These are phyloP conservation scores for Zapornia atra DNA, from an alignment of 2,113 vertebrate species.

Conservation along the genomic window DNA sequence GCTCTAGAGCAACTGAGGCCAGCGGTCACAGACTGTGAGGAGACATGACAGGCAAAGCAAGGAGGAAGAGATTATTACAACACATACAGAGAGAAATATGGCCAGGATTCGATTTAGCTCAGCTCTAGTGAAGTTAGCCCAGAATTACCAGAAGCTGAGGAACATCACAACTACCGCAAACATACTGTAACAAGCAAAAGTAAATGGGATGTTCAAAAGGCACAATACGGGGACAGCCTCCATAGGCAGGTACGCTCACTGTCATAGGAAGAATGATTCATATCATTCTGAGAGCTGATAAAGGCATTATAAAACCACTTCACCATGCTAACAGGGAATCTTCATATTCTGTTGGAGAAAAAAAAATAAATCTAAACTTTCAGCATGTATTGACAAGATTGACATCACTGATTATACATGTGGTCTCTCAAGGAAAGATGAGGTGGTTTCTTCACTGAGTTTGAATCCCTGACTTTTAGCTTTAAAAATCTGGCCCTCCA, in stretches of 20 bases:
- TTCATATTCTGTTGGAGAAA: background rate
- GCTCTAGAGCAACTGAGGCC: background rate
- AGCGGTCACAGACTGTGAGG: fast-evolving
- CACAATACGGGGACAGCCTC: background rate
- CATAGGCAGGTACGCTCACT: fast-evolving
- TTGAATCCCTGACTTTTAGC: background rate
- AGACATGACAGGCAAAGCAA: background rate
- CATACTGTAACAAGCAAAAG: background rate
- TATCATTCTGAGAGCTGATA: background rate
- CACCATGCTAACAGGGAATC: background rate
- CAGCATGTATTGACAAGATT: background rate
- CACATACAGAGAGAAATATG: background rate
- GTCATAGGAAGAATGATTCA: fast-evolving
- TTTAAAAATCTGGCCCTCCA: background rate
- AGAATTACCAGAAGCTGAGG: background rate
- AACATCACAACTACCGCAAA: background rate
- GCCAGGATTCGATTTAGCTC: background rate
- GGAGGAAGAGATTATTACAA: background rate
- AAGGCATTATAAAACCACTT: background rate
- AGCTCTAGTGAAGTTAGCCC: background rate
- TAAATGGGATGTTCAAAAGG: background rate
- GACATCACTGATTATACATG: background rate
- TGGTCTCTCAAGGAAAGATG: background rate
- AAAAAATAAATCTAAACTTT: background rate
- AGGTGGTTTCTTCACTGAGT: background rate